These are phyloP conservation scores for Nasonia vitripennis DNA, from an alignment of 1,140 invertebrate species.

Conservation along the genomic window DNA sequence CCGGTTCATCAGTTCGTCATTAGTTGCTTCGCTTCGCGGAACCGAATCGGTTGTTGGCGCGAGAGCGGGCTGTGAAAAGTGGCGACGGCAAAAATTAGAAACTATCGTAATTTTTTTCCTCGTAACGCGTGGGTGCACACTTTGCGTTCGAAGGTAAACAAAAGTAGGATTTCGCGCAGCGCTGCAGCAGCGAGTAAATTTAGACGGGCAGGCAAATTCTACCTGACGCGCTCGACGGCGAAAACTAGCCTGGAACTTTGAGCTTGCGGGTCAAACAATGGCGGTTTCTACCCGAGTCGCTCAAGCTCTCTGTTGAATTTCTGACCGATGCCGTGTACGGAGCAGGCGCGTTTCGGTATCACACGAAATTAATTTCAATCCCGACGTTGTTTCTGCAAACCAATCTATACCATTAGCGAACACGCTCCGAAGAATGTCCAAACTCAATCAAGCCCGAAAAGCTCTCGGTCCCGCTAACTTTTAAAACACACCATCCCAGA, in stretches of 20 bases:
- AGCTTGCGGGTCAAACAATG: not conserved
- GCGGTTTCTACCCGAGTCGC: not conserved
- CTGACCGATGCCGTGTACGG: too few species aligned
- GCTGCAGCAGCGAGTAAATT: not conserved
- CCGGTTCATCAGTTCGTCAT: slow-evolving; percentile 35
- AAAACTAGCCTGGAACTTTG: not conserved
- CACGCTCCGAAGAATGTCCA: not conserved
- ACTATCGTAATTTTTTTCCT: too few species aligned
- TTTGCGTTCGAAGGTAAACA: not conserved
- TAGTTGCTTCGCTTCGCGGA: not conserved
- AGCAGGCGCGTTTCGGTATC: not conserved
- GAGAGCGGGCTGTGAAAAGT: not conserved
- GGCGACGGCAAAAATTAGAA: too few species aligned
- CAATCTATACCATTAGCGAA: not conserved
- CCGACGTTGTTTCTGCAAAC: not conserved
- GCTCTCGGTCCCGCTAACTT: not conserved
- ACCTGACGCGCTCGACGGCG: not conserved
- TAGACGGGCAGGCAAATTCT: not conserved
- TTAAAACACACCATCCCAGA: not conserved
- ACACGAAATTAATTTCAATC: not conserved
- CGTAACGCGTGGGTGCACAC: too few species aligned
- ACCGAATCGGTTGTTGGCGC: not conserved
- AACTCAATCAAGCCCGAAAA: not conserved
- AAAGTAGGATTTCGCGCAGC: not conserved
- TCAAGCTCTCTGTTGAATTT: not conserved